Evolutionary conservation across 1,140 invertebrate genomes (phyloP).

Genomic region (Uloborus diversus): DNA sequence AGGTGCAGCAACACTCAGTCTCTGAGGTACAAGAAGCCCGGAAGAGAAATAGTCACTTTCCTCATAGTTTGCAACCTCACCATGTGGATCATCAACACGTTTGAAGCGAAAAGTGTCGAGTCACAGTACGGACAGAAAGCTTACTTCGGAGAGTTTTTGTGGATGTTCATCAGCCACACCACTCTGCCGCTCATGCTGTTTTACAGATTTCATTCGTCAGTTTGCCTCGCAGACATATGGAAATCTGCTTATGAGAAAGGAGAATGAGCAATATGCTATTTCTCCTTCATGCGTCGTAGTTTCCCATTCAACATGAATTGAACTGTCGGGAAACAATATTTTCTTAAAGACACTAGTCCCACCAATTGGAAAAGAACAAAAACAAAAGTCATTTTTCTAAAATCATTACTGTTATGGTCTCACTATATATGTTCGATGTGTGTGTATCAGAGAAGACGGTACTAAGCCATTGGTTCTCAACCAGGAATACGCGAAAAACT

Average conservation of each 20-base stretch:
- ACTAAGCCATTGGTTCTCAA: no score
- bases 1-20: conserved; percentile 74
- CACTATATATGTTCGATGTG: no score
- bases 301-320: no score
- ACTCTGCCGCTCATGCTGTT: conserved; percentile 81
- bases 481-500: no score
- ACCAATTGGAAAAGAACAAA: no score
- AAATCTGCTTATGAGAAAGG: conserved; percentile 75
- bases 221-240: conserved; percentile 85
- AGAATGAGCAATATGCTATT: conserved; percentile 33
- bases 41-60: conserved; percentile 80
- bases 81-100: conserved; percentile 82
- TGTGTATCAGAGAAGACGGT: no score
- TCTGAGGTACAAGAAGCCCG: conserved; percentile 76
- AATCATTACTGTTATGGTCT: no score
- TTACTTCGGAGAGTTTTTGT: conserved; percentile 76
- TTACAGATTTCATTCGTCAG: conserved; percentile 83
- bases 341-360: no score
- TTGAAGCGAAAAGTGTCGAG: conserved; percentile 76
- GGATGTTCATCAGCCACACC: conserved; percentile 80
- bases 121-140: conserved; percentile 71
- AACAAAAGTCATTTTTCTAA: no score
- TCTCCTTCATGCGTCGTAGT: no score
- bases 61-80: conserved; percentile 81
- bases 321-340: no score